A percentile compares a stretch with the other conserved stretches of the same genome.
phyloP scores from a whole-genome alignment of 2,113 vertebrate genomes.

The Strigops habroptila region DNA sequence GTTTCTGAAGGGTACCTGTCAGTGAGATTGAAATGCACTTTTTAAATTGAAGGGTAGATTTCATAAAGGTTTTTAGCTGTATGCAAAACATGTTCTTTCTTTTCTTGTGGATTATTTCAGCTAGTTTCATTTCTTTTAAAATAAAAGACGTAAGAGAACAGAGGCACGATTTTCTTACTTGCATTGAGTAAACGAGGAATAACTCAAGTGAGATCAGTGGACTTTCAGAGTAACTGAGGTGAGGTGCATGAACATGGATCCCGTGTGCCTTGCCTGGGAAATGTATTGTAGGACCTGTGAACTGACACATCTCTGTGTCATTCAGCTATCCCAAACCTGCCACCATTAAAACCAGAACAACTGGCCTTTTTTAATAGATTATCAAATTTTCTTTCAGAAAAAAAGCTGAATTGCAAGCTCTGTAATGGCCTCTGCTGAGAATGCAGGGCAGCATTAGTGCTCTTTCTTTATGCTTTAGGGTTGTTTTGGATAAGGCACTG shows the following conservation, averaged over 20 bases:
- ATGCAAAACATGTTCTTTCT: neutral
- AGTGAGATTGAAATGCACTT: neutral
- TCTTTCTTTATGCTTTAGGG: neutral
- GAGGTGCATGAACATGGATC: neutral
- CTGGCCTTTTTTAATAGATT: neutral
- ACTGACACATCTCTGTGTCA: accelerated
- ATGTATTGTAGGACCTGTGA: neutral
- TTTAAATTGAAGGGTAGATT: neutral
- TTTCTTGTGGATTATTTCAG: neutral
- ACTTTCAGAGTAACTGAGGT: neutral
- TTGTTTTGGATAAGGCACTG: neutral
- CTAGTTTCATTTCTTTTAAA: neutral
- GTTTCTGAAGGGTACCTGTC: slow-evolving; percentile 57
- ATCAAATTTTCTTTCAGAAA: neutral
- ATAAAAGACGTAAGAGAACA: neutral
- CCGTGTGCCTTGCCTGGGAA: neutral
- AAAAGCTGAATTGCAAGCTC: neutral
- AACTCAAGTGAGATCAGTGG: neutral
- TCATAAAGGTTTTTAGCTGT: neutral
- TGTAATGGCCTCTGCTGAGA: neutral
- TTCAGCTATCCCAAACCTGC: neutral
- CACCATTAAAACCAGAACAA: neutral
- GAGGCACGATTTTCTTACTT: neutral
- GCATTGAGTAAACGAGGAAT: neutral
- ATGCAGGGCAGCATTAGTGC: neutral